Evolutionary conservation across 2,888 invertebrate species (phyloP).

Genomic region (Leucoma salicis): DNA sequence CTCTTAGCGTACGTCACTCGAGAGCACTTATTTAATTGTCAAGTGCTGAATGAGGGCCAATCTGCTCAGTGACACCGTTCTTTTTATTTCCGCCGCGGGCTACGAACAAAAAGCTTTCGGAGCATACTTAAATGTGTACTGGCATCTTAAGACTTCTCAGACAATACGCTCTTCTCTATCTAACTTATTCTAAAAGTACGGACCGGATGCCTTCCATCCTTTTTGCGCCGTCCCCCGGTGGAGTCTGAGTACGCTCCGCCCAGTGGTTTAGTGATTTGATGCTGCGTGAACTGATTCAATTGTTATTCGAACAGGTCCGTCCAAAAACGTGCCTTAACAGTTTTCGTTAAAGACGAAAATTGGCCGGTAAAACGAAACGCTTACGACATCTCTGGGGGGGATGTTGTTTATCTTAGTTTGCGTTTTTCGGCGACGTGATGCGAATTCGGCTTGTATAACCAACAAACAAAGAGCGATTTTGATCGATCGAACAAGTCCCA

Average conservation of each 20-base stretch:
- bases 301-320: slow-evolving; percentile 62
- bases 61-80: slow-evolving; percentile 79
- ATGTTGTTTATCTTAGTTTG: slow-evolving; percentile 80
- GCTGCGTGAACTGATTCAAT: slow-evolving; percentile 83
- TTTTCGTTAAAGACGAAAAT: slow-evolving; percentile 77
- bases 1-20: slow-evolving; percentile 64
- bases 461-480: slow-evolving; percentile 73
- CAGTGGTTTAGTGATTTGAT: slow-evolving; percentile 83
- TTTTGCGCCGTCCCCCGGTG: slow-evolving; percentile 70
- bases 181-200: slow-evolving; percentile 38
- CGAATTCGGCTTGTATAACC: slow-evolving; percentile 79
- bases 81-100: slow-evolving; percentile 71
- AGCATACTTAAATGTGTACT: slow-evolving; percentile 70
- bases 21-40: slow-evolving; percentile 79
- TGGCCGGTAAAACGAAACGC: slow-evolving; percentile 73
- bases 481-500: slow-evolving; percentile 67
- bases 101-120: slow-evolving; percentile 73
- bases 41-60: slow-evolving; percentile 76
- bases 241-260: slow-evolving; percentile 80
- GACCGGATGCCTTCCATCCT: slow-evolving; percentile 60
- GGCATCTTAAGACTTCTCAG: slow-evolving; percentile 61
- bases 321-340: slow-evolving; percentile 72
- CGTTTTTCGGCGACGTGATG: slow-evolving; percentile 80
- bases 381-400: slow-evolving; percentile 74
- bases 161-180: slow-evolving; percentile 64